Evolutionary conservation across 2,113 vertebrate genomes (phyloP).

Genomic region (Narcine bancroftii): DNA sequence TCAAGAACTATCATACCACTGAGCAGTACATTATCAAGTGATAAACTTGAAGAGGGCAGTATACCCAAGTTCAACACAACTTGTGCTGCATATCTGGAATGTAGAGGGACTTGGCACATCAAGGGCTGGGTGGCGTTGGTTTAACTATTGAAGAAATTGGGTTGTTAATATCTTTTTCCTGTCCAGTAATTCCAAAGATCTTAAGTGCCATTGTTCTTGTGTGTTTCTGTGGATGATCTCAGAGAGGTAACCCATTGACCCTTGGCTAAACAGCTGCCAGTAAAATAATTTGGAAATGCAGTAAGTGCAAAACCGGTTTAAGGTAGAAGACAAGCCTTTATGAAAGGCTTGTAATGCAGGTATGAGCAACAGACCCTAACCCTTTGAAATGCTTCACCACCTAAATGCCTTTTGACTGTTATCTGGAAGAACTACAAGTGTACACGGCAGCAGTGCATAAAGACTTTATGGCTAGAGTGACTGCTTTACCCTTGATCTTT

Average conservation of each 20-base stretch:
- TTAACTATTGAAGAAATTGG: neutral
- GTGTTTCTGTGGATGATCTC: neutral
- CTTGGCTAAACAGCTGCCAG: neutral
- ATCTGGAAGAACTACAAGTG: constrained; percentile 10
- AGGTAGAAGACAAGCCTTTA: neutral
- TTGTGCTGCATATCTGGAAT: neutral
- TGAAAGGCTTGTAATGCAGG: neutral
- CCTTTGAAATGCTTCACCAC: neutral
- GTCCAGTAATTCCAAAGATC: neutral
- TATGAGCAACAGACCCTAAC: neutral
- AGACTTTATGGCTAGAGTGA: neutral
- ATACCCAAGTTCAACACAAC: neutral
- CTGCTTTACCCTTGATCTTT: neutral
- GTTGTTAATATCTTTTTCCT: neutral
- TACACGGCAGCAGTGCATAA: neutral
- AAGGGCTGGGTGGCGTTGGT: neutral
- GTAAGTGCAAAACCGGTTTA: neutral
- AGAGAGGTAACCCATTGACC: neutral
- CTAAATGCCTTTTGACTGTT: neutral
- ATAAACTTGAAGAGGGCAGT: neutral
- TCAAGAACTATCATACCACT: neutral
- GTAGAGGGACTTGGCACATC: neutral
- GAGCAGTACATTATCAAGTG: neutral
- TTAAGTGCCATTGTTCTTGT: constrained; percentile 23
- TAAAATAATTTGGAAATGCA: constrained; percentile 3